Percentiles rank a stretch among this genome's conserved stretches.
Evolutionary conservation across 2,888 invertebrate genomes (phyloP).

Genomic region (Ganaspis brasiliensis): DNA sequence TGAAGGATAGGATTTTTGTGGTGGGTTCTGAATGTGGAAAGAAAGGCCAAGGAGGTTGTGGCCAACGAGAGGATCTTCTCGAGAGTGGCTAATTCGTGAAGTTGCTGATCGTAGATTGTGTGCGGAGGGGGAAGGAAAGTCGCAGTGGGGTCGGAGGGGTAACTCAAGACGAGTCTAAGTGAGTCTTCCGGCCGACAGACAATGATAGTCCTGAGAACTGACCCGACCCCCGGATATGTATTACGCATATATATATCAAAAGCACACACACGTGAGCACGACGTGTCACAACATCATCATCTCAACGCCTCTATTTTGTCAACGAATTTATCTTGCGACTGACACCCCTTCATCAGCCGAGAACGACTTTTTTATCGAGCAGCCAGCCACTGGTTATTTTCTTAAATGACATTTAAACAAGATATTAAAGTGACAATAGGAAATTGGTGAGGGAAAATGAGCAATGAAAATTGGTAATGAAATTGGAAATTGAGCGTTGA

Average conservation of each 20-base stretch:
- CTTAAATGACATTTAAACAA: no score
- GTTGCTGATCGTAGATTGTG: conserved; percentile 23
- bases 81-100: conserved; percentile 34
- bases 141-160: conserved; percentile 68
- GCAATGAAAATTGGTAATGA: no score
- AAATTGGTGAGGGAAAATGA: no score
- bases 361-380: no score
- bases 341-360: not conserved
- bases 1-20: conserved; percentile 26
- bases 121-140: conserved; percentile 19
- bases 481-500: no score
- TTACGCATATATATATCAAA: conserved; percentile 72
- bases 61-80: conserved; percentile 24
- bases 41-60: conserved; percentile 37
- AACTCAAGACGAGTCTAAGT: conserved; percentile 81
- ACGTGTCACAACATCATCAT: conserved; percentile 76
- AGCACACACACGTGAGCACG: conserved; percentile 64
- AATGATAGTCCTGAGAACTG: conserved; percentile 81
- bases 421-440: no score
- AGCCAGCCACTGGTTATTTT: no score
- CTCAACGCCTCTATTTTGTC: conserved; percentile 57
- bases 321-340: conserved; percentile 31
- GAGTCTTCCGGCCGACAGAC: conserved; percentile 80
- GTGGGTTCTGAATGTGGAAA: not conserved
- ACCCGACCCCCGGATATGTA: conserved; percentile 76